Evolutionary conservation across 1,140 invertebrate genomes (phyloP), one percentile per base, ranked within the genome.

Genomic region (Lepidurus packardi): DNA sequence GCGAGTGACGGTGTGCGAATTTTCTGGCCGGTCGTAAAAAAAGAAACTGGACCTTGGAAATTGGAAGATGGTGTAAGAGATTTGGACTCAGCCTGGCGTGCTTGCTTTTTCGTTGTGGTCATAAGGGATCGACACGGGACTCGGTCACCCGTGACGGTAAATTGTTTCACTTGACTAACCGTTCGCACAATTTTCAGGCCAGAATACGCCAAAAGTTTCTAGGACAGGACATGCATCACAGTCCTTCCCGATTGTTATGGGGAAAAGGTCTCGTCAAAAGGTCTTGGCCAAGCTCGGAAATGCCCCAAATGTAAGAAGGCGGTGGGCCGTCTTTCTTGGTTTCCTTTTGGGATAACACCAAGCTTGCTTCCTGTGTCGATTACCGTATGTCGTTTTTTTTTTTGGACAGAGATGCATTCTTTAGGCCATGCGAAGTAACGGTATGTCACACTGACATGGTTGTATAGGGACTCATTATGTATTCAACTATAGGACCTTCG

Each of bases 361-460:
- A 34, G 53, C 53, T 0, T n/a, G 21, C 53, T 65, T 65, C 53
- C 53, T 65, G 53, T 65, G 53, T 65, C 53, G 53, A 21, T 65
- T 65, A n/a, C 13, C 16, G 8, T 65, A 7, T 21, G 16, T 65
- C 21, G 16, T 3, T 65, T 9, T 7, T 65, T 9, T 7, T 65
- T 65, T 5, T 65, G 7, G 21, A 16, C 16, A 65, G 53, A 3
- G 53, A 65, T 65, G 13, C 53, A 3, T 65, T 65, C 53, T 65
- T 13, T 65, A 65, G 53, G 53, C 53, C 53, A 65, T 21, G 16
- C 21, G 53, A 13, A 65, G 53, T 65, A 65, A 65, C 53, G 53
- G 53, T 65, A 65, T 16, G 53, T 21, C 53, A 65, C 53, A 65
- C 53, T 65, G 53, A 65, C 53, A 65, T 65, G 53, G 21, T 65